Base-by-base conservation (phyloP, 1,140 invertebrate genomes). In the Dufourea novaeangliae region DNA sequence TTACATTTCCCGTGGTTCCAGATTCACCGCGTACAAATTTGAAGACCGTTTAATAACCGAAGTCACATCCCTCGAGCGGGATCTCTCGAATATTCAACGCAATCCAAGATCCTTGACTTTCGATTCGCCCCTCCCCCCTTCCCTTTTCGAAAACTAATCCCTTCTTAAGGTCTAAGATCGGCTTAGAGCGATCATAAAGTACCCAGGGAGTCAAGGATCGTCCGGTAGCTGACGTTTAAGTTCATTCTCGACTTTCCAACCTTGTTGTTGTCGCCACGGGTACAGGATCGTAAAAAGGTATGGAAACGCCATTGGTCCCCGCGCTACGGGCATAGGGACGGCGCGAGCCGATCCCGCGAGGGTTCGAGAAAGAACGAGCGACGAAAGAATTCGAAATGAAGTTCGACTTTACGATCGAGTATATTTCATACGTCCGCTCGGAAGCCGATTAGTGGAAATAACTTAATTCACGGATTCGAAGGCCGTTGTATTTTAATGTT, bases 401-500 rank as follows among this genome's bases (percentile, higher is more conserved):
- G 66, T 78, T 62, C 41, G 39, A 81, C 54, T 85, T 84, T 84
- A 85, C 73, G 78, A 84, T 85, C 82, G 66, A 63, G 74, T 62
- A 68, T 85, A 85, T 78, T 84, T 85, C 78, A 80, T 61, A 37
- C 29, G 70, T 44, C n/a, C 57, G 20, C 70, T 73, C 82, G 61
- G 82, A 85, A 85, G 78, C 78, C 78, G 83, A 85, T 85, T 85
- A 85, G 78, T 52, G 73, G 78, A 56, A 84, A 85, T 84, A 85
- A 84, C 83, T 85, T 85, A 74, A 85, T 85, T 85, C 82, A 78
- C 73, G 69, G 68, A 80, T 84, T 76, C 80, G 62, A 76, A 46
- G n/a, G 37, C 32, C 50, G 52, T 27, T 56, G 54, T 68, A 64
- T 67, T 63, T 78, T 78, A 66, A 76, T 34, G 50, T 50, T 8